Evolutionary conservation across 2,888 invertebrate species (phyloP), one percentile per base, ranked within the genome.

Genomic region (Elegia similella): DNA sequence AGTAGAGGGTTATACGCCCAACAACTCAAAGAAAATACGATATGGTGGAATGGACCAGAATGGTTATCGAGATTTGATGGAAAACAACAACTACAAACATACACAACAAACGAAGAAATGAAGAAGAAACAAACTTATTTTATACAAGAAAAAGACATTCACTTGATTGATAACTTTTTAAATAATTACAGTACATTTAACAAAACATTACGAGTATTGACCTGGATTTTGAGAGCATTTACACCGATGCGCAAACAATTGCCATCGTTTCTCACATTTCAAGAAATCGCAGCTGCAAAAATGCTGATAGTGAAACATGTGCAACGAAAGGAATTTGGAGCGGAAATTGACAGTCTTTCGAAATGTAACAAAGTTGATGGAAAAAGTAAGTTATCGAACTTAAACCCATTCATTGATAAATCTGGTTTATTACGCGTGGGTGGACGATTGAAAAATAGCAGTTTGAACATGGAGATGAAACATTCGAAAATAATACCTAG

Each of bases 341-440:
- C 44, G 12, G 57, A 57, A 8, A 46, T 54, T 0, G 7, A 7
- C n/a, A 44, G 23, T 13, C 12, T 68, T 1, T 47, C 52, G 55
- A 58, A 61, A 42, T 59, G 59, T 6, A 56, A 59, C 42, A 42
- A 42, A 6, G 23, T 61, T 7, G 42, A 34, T 1, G 23, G 30
- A 1, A 65, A 53, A 16, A 64, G 62, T 46, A 63, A 54, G 43
- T 46, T 65, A 8, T 29, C 56, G 30, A 54, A 53, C 1, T 38
- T 65, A 12, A 61, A 60, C 15, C 66, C 67, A 10, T 61, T 59
- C 42, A 15, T 66, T 10, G 65, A 66, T 30, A 1, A 57, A 7
- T 17, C 61, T 5, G 57, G 53, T 0, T 10, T 47, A 10, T 7
- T 47, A 23, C 47, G 47, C 2, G 47, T 47, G 12, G 47, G 47